A percentile compares a stretch with the other conserved stretches of the same genome.
Conservation (phyloP, 2,113 vertebrate genomes). For the Oncorhynchus kisutch region DNA sequence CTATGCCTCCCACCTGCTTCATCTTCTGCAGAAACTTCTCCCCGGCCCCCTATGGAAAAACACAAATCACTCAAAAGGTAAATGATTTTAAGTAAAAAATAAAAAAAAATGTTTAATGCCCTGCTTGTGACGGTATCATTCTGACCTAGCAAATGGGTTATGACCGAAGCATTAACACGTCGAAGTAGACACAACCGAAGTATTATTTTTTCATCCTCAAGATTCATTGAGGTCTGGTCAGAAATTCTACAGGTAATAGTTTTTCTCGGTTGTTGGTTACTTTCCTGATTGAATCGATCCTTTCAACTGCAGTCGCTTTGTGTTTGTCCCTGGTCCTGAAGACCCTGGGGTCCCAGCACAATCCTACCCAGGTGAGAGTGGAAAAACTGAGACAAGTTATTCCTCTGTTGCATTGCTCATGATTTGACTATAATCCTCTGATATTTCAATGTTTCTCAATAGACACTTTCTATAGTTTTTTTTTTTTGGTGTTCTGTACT, state of each 20-base stretch:
- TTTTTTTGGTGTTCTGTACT: slow-evolving; percentile 84
- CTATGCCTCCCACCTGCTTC: slow-evolving; percentile 93
- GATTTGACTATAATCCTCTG: background rate
- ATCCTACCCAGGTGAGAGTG: slow-evolving; percentile 88
- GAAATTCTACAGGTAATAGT: too few relatives aligned
- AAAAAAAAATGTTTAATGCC: background rate
- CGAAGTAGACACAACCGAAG: background rate
- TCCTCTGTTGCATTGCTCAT: background rate
- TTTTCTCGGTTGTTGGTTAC: background rate
- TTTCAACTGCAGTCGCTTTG: slow-evolving; percentile 81
- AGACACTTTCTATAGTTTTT: slow-evolving; percentile 72
- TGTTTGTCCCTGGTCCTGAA: slow-evolving; percentile 93
- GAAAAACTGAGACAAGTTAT: background rate
- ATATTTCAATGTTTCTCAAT: background rate
- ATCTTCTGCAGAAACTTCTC: slow-evolving; percentile 97
- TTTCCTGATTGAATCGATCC: background rate
- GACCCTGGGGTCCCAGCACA: slow-evolving; percentile 90
- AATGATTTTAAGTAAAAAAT: too few relatives aligned
- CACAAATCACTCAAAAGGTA: slow-evolving; percentile 90
- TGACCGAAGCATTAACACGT: background rate
- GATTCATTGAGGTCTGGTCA: background rate
- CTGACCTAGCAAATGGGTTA: too few relatives aligned
- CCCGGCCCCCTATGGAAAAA: slow-evolving; percentile 88
- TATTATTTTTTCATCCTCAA: background rate
- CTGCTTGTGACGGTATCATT: background rate